Evolutionary conservation across 2,888 invertebrate genomes (phyloP), one percentile per base, ranked within the genome.

Genomic region (Melanophora roralis): DNA sequence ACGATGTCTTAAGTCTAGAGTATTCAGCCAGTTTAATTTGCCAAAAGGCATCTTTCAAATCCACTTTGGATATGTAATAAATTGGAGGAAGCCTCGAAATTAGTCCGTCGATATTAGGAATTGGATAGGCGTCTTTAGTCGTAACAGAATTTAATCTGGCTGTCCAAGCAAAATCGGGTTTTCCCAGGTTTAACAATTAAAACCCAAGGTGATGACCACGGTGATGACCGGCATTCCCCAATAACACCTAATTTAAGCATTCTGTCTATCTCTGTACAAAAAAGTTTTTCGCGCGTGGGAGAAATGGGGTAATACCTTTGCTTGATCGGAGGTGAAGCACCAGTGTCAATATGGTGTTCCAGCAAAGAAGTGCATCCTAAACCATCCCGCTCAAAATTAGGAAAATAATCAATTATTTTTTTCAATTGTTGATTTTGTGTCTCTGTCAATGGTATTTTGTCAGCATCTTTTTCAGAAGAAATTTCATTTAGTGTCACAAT

Each of bases 191-290:
- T 81, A 4, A 69, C 16, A 5, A 69, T 57, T 1, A 81, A 36
- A 1, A 68, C 32, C 36, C 76, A 55, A 1, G 85, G 85, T 8
- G 84, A 85, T 8, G 84, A 83, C 86, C 87, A 87, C 0, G 83
- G 69, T 21, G 87, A 86, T 1, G 51, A 69, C 1, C 34, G n/a
- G n/a, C n/a, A 47, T 1, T 32, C 14, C 19, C 47, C 47, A 34
- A 62, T 62, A 11, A 47, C 62, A 1, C 62, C 62, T 8, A 53
- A 36, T n/a, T 16, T 1, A 9, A 62, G 12, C 62, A 62, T 62
- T 1, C 47, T 8, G 27, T 67, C 45, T 5, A 65, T 68, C 59
- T 69, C 45, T 16, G 2, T 11, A 12, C 27, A 62, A 47, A 62
- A 47, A 12, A 47, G 7, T 34, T 62, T 62, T 16, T 62, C 62